Percentiles rank a stretch among this genome's conserved stretches.
phyloP scores from a whole-genome alignment of 2,888 invertebrate genomes.

The Zaprionus obscuricornis region DNA sequence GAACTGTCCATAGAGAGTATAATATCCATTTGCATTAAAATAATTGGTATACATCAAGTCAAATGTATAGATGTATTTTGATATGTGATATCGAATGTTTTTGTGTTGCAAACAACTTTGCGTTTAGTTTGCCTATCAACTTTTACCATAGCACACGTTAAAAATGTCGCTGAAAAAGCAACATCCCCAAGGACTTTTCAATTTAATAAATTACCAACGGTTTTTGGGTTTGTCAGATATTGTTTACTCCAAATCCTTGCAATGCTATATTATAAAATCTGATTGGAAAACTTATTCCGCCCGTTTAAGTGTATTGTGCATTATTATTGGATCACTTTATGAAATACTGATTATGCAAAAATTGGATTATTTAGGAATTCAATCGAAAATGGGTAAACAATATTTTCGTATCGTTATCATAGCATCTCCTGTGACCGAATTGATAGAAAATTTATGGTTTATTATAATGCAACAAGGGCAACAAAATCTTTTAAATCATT shows the following conservation, averaged over 20 bases:
- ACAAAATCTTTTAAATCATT: constrained; percentile 15
- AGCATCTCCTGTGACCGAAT: constrained; percentile 1
- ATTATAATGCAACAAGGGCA: constrained; percentile 11
- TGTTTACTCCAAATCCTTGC: constrained; percentile 13
- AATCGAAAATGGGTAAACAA: background rate
- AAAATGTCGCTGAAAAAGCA: background rate
- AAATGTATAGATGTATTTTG: too few species aligned
- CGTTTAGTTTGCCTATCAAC: constrained; percentile 14
- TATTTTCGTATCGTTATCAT: background rate
- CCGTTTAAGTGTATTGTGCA: constrained; percentile 1
- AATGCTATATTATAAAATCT: constrained; percentile 16
- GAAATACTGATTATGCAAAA: background rate
- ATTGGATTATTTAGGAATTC: constrained; percentile 9
- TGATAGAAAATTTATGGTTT: constrained; percentile 25
- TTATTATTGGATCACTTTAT: background rate
- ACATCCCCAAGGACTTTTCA: background rate
- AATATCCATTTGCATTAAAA: too few species aligned
- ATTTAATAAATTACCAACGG: constrained; percentile 27
- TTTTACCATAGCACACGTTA: constrained; percentile 1
- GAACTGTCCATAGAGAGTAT: too few species aligned
- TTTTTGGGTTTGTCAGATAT: constrained; percentile 32
- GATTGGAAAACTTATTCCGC: constrained; percentile 4
- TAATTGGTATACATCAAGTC: too few species aligned
- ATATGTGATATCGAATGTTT: too few species aligned
- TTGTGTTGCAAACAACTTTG: too few species aligned